Base-by-base conservation (phyloP, 2,797 vertebrate genomes). In the Discoglossus pictus region DNA sequence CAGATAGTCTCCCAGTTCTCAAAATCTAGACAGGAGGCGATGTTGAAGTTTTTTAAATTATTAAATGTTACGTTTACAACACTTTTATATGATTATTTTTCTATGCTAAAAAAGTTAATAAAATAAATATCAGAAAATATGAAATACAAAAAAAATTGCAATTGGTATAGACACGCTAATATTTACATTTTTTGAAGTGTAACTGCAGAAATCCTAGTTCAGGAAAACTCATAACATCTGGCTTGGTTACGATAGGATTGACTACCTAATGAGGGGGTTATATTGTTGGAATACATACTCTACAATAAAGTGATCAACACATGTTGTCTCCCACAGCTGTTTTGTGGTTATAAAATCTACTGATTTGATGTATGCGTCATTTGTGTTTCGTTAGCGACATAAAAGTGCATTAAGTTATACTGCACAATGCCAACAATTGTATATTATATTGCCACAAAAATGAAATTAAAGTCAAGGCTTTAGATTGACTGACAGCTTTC, bases 211-310 rank as follows among this genome's bases (percentile, higher is more conserved):
- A 52, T 13, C n/a, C n/a, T n/a, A n/a, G n/a, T n/a, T n/a, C n/a
- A n/a, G n/a, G n/a, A 31, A 8, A 39, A 39, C 44, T 62, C 7
- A 34, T 25, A 61, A 39, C 46, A 62, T 62, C 60, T 62, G 46
- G 44, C 36, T 50, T 25, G n/a, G n/a, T 23, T 48, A 18, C 27
- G 13, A 8, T 31, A 42, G n/a, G 61, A 52, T 16, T 39, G 47
- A 18, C 35, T 52, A 36, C 60, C 8, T 64, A 52, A 64, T 53
- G 47, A 59, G 51, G 35, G 24, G 24, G 27, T 23, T 42, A 59
- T 44, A 43, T 51, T 51, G 35, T 9, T 21, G 35, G 46, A 42
- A 48, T 40, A 59, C 13, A 36, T 42, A 17, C 7, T 5, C 38
- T 16, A 35, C 3, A 10, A 34, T 35, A 60, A 55, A 60, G 38